phyloP scores from a whole-genome alignment of 2,888 invertebrate genomes.

The Plutella xylostella region DNA sequence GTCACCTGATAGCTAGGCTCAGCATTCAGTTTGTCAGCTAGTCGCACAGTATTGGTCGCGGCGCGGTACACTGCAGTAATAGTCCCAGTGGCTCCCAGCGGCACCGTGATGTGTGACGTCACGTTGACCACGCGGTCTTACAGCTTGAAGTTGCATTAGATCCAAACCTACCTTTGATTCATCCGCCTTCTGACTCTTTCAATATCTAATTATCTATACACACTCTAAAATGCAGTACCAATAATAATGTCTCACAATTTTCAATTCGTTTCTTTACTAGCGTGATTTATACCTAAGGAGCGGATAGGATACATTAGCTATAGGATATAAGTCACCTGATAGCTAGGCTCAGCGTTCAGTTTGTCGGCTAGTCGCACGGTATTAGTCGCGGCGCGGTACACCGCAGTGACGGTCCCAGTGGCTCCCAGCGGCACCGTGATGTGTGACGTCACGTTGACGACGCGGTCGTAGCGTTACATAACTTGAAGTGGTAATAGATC shows the following conservation, averaged over 20 bases:
- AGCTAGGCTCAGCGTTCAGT: conserved; percentile 68
- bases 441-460: conserved; percentile 81
- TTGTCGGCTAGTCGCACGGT: conserved; percentile 57
- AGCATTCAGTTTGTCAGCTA: too few species aligned
- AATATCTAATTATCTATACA: background rate
- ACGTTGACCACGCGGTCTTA: conserved; percentile 90
- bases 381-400: conserved; percentile 48
- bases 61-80: too few species aligned
- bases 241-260: too few species aligned
- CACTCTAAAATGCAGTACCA: too few species aligned
- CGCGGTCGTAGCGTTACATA: too few species aligned
- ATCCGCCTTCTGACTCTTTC: background rate
- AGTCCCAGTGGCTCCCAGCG: background rate
- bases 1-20: too few species aligned
- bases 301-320: too few species aligned
- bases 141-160: conserved; percentile 60
- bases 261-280: too few species aligned
- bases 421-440: conserved; percentile 85
- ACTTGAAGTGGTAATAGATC: too few species aligned
- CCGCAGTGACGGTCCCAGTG: conserved; percentile 87
- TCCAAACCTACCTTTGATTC: background rate
- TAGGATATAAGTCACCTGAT: conserved; percentile 76
- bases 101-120: conserved; percentile 41
- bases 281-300: too few species aligned
- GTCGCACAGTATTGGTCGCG: too few species aligned